Evolutionary conservation across 2,113 vertebrate species (phyloP).

Genomic region (Dolichotis patagonum): DNA sequence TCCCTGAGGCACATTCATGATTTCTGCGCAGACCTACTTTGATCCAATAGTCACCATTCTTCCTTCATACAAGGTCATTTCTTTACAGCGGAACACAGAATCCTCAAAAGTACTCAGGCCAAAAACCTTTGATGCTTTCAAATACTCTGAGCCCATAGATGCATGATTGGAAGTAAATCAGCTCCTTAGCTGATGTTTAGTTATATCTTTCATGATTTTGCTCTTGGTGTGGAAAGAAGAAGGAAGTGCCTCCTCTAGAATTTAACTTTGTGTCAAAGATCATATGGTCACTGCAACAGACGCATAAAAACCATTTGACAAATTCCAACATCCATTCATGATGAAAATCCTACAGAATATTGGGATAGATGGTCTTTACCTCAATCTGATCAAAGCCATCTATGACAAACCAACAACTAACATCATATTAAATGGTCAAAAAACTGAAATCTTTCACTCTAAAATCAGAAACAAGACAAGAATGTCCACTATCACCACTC

Average conservation of each 20-base stretch:
- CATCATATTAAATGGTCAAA: not conserved
- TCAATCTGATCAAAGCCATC: not conserved
- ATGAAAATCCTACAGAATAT: not conserved
- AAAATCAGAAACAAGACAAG: not conserved
- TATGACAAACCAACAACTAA: not conserved
- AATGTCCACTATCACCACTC: not conserved
- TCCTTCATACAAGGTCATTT: not conserved
- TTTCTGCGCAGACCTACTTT: not conserved
- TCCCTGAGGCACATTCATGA: not conserved
- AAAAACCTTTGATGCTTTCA: not conserved
- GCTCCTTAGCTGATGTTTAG: not conserved
- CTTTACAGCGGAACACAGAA: not conserved
- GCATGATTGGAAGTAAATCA: not conserved
- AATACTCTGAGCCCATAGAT: not conserved
- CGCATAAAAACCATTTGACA: not conserved
- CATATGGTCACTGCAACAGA: not conserved
- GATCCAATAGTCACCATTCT: not conserved
- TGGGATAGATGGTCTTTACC: not conserved
- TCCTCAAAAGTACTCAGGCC: not conserved
- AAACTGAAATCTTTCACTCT: not conserved
- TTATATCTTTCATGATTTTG: constrained; percentile 7
- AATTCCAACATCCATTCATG: not conserved
- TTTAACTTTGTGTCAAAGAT: not conserved
- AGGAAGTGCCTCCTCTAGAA: constrained; percentile 5
- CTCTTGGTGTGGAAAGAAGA: not conserved